These are phyloP conservation scores for Redunca redunca DNA, from an alignment of 2,113 vertebrate species.

Conservation along the genomic window DNA sequence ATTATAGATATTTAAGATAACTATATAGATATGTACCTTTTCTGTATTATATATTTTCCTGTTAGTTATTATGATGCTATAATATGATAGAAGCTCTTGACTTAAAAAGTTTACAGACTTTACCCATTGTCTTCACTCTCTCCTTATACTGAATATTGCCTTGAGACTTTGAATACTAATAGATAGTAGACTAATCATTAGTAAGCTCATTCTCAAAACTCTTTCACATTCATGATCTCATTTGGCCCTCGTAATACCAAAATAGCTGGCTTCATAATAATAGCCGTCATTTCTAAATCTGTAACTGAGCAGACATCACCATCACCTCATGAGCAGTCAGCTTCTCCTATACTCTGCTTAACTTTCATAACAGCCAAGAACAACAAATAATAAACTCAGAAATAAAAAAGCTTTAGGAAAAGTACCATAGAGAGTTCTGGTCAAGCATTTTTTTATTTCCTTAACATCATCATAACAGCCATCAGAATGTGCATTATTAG, in stretches of 20 bases:
- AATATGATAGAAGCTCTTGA: neutral
- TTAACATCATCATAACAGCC: neutral
- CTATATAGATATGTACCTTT: neutral
- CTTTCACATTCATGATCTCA: neutral
- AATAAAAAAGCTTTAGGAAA: neutral
- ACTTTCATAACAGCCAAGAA: neutral
- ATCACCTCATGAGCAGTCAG: neutral
- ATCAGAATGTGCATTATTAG: neutral
- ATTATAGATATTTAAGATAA: neutral
- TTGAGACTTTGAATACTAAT: neutral
- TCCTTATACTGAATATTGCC: neutral
- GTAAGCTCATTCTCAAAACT: neutral
- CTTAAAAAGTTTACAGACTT: neutral
- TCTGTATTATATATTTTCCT: neutral
- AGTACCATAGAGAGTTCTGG: neutral
- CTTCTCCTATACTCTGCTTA: neutral
- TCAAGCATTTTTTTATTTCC: neutral
- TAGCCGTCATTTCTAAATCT: neutral
- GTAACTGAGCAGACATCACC: neutral
- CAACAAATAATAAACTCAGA: neutral
- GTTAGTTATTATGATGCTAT: neutral
- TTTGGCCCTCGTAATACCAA: neutral
- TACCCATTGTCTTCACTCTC: neutral
- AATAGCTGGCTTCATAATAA: neutral
- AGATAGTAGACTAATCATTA: neutral